phyloP scores from a whole-genome alignment of 2,888 invertebrate species.

The Ligdia adustata region DNA sequence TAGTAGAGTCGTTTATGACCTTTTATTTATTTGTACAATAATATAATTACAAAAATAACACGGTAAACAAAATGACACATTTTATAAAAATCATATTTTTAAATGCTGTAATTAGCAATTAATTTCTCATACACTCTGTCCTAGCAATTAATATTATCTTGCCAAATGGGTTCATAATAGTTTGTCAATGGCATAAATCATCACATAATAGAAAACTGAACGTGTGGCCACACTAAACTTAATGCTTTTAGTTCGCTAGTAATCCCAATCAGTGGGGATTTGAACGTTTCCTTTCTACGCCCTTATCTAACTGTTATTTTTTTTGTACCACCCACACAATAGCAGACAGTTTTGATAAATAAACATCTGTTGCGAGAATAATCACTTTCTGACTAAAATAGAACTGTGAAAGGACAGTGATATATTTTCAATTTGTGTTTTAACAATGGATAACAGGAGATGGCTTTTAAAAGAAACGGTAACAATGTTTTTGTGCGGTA shows the following conservation, averaged over 20 bases:
- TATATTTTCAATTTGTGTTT: slow-evolving; percentile 17
- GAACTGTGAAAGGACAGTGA: slow-evolving; percentile 25
- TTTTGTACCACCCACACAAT: slow-evolving; percentile 47
- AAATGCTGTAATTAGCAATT: no score
- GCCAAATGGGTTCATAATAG: no score
- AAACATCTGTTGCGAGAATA: slow-evolving; percentile 47
- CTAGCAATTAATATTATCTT: no score
- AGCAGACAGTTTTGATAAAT: slow-evolving; percentile 46
- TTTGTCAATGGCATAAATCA: no score
- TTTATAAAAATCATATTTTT: no score
- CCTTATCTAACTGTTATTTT: slow-evolving; percentile 49
- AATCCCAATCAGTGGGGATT: slow-evolving; percentile 75
- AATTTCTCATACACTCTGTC: no score
- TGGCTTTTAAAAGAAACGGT: no score
- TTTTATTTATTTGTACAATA: no score
- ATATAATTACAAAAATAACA: no score
- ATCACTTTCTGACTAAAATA: slow-evolving; percentile 39
- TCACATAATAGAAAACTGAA: slow-evolving; percentile 6
- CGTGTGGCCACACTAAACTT: slow-evolving; percentile 19
- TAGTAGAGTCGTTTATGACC: no score
- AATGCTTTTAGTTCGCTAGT: slow-evolving; percentile 58
- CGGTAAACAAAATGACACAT: no score
- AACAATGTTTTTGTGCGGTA: no score
- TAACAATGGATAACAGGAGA: slow-evolving; percentile 7
- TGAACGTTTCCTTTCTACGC: slow-evolving; percentile 51